These are phyloP conservation scores for Nephrotoma guestfalica DNA, from an alignment of 2,888 invertebrate species.

Conservation along the genomic window DNA sequence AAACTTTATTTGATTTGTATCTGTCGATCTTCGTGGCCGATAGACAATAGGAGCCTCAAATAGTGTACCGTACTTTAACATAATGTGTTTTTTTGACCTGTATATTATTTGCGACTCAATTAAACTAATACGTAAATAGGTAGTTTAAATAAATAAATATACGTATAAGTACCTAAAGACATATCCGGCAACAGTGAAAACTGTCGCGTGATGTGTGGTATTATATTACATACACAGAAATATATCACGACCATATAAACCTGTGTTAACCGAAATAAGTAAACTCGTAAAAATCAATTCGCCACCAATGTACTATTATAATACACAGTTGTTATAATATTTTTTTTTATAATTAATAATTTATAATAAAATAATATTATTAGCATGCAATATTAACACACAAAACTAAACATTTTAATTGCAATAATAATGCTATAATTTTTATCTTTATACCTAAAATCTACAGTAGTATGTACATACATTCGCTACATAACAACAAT, in stretches of 20 bases:
- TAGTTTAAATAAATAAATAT: neutral
- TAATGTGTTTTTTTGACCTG: neutral
- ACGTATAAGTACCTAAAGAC: no score
- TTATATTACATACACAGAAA: neutral
- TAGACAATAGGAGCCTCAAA: neutral
- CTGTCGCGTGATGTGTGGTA: neutral
- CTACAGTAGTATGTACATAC: neutral
- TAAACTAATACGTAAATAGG: neutral
- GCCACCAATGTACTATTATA: neutral
- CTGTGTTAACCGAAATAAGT: neutral
- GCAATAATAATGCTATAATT: neutral
- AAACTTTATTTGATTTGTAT: neutral
- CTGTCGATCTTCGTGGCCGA: neutral
- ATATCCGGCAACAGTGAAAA: neutral
- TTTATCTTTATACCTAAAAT: neutral
- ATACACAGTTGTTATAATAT: neutral
- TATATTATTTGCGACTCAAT: neutral
- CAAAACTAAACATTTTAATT: conserved; percentile 1
- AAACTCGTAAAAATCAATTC: neutral
- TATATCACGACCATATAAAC: neutral
- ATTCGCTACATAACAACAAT: neutral
- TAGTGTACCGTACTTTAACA: no score
- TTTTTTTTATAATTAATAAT: neutral
- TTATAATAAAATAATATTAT: neutral
- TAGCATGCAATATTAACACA: conserved; percentile 1